Evolutionary conservation across 2,113 vertebrate genomes (phyloP), one percentile per base, ranked within the genome.

Genomic region (Antennarius striatus): DNA sequence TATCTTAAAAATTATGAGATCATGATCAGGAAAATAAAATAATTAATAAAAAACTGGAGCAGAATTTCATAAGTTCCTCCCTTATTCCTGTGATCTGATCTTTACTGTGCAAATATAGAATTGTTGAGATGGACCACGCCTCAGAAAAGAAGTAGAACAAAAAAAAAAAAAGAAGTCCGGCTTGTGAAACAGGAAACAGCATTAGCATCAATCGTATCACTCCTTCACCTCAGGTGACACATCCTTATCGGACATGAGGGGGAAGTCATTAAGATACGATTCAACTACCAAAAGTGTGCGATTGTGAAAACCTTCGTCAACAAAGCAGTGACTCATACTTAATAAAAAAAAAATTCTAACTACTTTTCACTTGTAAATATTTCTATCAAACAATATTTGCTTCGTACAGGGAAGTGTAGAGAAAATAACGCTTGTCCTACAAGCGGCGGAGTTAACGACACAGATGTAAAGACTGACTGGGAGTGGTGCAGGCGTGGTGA

Each of bases 71-170:
- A 6, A 0, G 32, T 68, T 65, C 73, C 66, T 75, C 79, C 70
- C 17, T 32, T 9, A 9, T 57, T 84, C 71, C 39, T 54, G 52
- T 80, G 59, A 75, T 28, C 46, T 56, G 67, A 79, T 51, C 3
- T 0, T 6, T 1, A 14, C 6, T 45, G 66, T 75, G 80, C 65
- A 73, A 50, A 63, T 0, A 10, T 0, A 17, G 60, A 45, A 8
- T 4, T 52, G 6, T 0, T 0, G 4, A 50, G n/a, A 46, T 6
- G 0, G 17, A 63, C 71, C 45, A 51, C 70, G 9, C 15, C 63
- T 67, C 10, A n/a, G 30, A 40, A 40, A 40, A 16, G 22, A 1
- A 22, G 22, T 22, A 22, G 22, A 22, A 22, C 22, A 36, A 36
- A 36, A 7, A 36, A 36, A 6, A 36, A 16, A 56, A 55, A 6